phyloP scores from a whole-genome alignment of 2,113 vertebrate genomes.

The Geococcyx californianus region DNA sequence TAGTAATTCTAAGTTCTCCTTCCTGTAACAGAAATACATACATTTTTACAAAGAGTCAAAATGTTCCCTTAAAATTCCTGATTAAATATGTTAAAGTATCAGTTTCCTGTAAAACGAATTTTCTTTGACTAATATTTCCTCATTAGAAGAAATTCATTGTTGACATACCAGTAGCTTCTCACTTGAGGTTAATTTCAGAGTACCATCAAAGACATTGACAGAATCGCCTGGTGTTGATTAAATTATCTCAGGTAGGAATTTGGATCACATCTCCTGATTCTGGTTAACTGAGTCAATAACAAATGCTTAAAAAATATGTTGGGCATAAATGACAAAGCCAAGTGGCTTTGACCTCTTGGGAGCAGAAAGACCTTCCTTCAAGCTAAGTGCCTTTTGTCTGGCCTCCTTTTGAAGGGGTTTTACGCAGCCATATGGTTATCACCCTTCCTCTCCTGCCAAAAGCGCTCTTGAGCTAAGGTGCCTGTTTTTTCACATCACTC shows the following conservation, averaged over 20 bases:
- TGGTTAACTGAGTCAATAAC: background rate
- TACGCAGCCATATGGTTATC: background rate
- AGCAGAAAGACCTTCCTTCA: background rate
- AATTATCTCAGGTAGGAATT: background rate
- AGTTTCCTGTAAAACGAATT: background rate
- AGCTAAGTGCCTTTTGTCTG: background rate
- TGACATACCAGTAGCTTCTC: background rate
- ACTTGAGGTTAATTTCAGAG: background rate
- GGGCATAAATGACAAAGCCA: background rate
- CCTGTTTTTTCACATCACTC: background rate
- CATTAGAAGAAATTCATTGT: background rate
- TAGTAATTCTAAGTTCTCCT: constrained; percentile 23
- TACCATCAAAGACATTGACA: background rate
- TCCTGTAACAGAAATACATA: constrained; percentile 35
- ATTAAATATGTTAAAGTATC: background rate
- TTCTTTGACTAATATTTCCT: background rate
- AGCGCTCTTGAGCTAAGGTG: background rate
- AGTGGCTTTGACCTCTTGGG: background rate
- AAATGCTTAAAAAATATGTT: background rate
- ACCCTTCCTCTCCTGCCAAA: background rate
- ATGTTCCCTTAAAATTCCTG: background rate
- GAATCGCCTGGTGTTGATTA: background rate
- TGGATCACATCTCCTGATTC: background rate
- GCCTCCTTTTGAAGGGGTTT: background rate
- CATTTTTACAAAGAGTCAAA: background rate